Evolutionary conservation across 1,140 invertebrate species (phyloP).

Genomic region (Venturia canescens): DNA sequence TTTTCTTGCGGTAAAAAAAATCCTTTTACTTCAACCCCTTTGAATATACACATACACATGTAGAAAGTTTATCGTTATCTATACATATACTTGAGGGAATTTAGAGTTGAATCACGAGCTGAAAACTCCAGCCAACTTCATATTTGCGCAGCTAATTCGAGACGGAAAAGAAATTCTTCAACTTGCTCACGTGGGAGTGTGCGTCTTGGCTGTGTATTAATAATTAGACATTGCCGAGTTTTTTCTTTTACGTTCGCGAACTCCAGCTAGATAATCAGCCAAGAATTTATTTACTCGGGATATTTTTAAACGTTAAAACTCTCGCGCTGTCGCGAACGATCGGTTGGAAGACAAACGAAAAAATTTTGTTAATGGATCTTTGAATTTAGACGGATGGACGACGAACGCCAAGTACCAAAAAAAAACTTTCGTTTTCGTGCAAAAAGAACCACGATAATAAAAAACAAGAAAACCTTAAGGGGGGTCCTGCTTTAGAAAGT

Average conservation of each 20-base stretch:
- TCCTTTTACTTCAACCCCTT: conserved; percentile 28
- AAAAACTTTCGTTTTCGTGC: not conserved
- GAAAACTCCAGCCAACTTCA: not conserved
- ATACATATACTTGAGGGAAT: not conserved
- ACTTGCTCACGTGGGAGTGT: not conserved
- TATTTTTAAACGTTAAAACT: not conserved
- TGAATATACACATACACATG: not conserved
- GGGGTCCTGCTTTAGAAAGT: too few relatives aligned
- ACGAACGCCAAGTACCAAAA: not conserved
- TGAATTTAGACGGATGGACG: not conserved
- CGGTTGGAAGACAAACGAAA: not conserved
- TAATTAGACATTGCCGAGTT: not conserved
- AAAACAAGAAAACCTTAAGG: too few relatives aligned
- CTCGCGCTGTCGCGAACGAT: not conserved
- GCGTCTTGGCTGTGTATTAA: not conserved
- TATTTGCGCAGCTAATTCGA: conserved; percentile 18
- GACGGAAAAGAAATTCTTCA: not conserved
- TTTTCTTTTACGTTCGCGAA: too few relatives aligned
- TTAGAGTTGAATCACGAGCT: conserved; percentile 4
- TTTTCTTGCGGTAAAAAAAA: conserved; percentile 40
- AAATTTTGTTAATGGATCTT: not conserved
- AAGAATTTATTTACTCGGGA: not conserved
- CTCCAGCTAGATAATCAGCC: too few relatives aligned
- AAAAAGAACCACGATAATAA: too few relatives aligned
- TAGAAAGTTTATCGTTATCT: too few relatives aligned